These are phyloP conservation scores for Psettodes erumei DNA, from an alignment of 2,113 vertebrate genomes.

Conservation along the genomic window DNA sequence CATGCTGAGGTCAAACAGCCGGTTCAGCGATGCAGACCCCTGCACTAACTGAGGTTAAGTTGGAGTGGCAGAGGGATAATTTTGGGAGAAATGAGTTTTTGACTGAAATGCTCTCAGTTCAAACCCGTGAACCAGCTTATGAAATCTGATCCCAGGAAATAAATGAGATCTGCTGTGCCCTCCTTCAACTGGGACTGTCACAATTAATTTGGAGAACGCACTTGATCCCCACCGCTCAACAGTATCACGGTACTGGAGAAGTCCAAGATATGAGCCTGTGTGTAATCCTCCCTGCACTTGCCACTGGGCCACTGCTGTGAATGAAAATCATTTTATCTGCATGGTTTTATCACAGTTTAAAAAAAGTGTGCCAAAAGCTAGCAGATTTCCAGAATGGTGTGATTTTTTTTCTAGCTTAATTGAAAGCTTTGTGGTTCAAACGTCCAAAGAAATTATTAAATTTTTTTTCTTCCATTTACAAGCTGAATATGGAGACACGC, in stretches of 20 bases:
- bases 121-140: slow-evolving; percentile 46
- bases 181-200: slow-evolving; percentile 57
- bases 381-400: slow-evolving; percentile 54
- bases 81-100: slow-evolving; percentile 58
- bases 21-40: slow-evolving; percentile 20
- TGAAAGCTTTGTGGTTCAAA: slow-evolving; percentile 30
- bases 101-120: slow-evolving; percentile 51
- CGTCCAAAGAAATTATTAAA: slow-evolving; percentile 33
- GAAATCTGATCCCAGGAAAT: slow-evolving; percentile 66
- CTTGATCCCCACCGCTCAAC: slow-evolving; percentile 56
- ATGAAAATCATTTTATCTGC: slow-evolving; percentile 42
- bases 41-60: slow-evolving; percentile 60
- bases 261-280: slow-evolving; percentile 36
- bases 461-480: slow-evolving; percentile 18
- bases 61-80: slow-evolving; percentile 54
- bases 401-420: slow-evolving; percentile 22
- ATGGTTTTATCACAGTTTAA: slow-evolving; percentile 36
- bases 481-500: slow-evolving; percentile 8
- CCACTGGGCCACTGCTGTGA: slow-evolving; percentile 44
- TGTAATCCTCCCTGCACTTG: slow-evolving; percentile 37
- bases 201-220: slow-evolving; percentile 61
- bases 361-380: slow-evolving; percentile 44
- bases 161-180: slow-evolving; percentile 62
- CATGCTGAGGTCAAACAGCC: slow-evolving; percentile 9
- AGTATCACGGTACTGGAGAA: slow-evolving; percentile 44